Evolutionary conservation across 1,140 invertebrate species (phyloP).

Genomic region (Micrasema minimum): DNA sequence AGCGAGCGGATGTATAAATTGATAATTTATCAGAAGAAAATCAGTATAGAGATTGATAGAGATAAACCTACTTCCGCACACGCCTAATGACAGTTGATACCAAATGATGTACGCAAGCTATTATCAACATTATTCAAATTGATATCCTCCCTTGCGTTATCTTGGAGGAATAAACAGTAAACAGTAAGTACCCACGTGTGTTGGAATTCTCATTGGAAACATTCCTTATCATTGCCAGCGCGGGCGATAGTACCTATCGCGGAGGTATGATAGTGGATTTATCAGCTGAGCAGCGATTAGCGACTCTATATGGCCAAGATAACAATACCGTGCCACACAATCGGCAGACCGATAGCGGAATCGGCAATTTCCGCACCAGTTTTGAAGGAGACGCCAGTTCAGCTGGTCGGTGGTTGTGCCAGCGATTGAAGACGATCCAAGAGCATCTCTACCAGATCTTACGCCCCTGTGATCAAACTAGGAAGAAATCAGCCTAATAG

Average conservation of each 20-base stretch:
- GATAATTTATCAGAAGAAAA: too few species aligned
- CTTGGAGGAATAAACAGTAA: not conserved
- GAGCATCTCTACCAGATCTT: too few species aligned
- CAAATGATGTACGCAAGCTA: too few species aligned
- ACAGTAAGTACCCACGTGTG: constrained; percentile 4
- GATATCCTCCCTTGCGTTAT: too few species aligned
- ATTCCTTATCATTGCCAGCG: constrained; percentile 20
- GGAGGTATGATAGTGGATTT: constrained; percentile 35
- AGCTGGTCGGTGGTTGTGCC: constrained; percentile 8
- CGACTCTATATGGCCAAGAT: constrained; percentile 25
- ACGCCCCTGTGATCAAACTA: too few species aligned
- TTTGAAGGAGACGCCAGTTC: constrained; percentile 24
- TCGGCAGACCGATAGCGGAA: constrained; percentile 18
- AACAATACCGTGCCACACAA: constrained; percentile 33
- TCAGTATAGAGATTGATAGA: too few species aligned
- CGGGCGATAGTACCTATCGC: constrained; percentile 34
- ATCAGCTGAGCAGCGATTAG: constrained; percentile 32
- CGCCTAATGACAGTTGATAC: too few species aligned
- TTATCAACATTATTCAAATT: too few species aligned
- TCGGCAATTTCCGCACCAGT: constrained; percentile 35
- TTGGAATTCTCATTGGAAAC: constrained; percentile 23
- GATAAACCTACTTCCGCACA: too few species aligned
- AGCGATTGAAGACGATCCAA: not conserved
- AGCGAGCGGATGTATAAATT: too few species aligned
- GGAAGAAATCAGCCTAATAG: too few species aligned